Base-by-base conservation (phyloP, 2,113 vertebrate genomes). In the Xyliphius kryptos region DNA sequence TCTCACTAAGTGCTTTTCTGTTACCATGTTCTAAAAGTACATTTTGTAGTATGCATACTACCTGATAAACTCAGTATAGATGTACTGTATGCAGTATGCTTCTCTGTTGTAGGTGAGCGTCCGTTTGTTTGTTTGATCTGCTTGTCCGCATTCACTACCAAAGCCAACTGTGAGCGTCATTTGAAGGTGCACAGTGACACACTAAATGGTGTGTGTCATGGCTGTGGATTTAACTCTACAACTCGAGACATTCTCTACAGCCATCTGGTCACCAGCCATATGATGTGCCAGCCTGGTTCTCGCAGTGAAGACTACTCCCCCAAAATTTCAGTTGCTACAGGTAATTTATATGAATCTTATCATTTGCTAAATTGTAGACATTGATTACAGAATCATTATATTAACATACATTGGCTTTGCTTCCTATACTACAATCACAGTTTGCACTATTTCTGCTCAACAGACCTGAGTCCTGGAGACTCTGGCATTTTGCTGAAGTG, bases 131-230 rank as follows among this genome's bases (percentile, higher is more conserved):
- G 95, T 75, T 91, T 97, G 72, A 94, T 98, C 85, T 98, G 95
- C 79, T 85, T 95, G 68, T 98, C 95, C 0, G 95, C 95, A 66
- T 97, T 98, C 82, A 97, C 95, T 83, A 97, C 95, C 0, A 98
- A 98, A 81, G 95, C 95, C 61, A 98, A 98, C 85, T 98, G 95
- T 2, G 95, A 98, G 81, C 91, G 95, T 5, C 95, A 98, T 79
- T 90, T 98, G 14, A 97, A 97, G 78, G 95, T 98, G 17, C 95
- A 97, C 86, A 97, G 93, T 0, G 95, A 98, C 88, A 92, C 90
- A 0, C 81, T 96, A 63, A 97, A 89, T 0, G 95, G 95, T 77
- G 77, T 96, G 46, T 98, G 95, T 74, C 94, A 97, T 41, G 94
- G 94, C 80, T 98, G 95, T 1, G 95, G 94, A 69, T 98, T 97